Base-by-base conservation (phyloP, 2,113 vertebrate species). In the Pterophyllum scalare region DNA sequence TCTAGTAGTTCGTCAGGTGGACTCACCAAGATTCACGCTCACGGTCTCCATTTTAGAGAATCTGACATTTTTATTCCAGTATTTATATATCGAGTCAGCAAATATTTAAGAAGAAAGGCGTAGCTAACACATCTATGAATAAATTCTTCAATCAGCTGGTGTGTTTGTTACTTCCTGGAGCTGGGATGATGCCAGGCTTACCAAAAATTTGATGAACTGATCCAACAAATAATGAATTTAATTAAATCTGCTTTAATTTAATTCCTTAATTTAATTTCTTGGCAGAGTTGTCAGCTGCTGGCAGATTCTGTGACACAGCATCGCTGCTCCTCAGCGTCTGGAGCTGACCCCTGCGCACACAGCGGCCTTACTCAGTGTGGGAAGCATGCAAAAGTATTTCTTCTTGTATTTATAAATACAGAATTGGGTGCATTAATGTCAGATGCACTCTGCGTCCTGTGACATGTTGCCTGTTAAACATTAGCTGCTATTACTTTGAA, bases 261-360 rank as follows among this genome's bases (percentile, higher is more conserved):
- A 31, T 59, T 58, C 22, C 57, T 59, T 26, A 15, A 26, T 31
- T 52, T 0, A 20, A 52, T 72, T 72, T 72, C 26, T 72, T 52
- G 43, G 43, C 0, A 0, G 46, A 49, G 17, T 46, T 10, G 5
- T 28, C 64, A 19, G 17, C 3, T 52, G 52, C 49, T 52, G 67
- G 67, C 46, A 31, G 26, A 72, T 54, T 54, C 26, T 0, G 3
- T 49, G 65, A 70, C 8, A 70, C 65, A 31, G 0, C 67, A 31
- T 14, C 46, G 20, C 67, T 20, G 5, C 67, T 54, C 6, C 3
- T 19, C 46, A 12, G 67, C 65, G 31, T 52, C 52, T 49, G 10
- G 6, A 52, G 40, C 43, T 7, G 7, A 52, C 2, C 2, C 46
- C 10, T 0, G 12, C 46, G 0, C 46, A 0, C 6, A 0, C 43